Evolutionary conservation across 2,797 vertebrate species (phyloP).

Genomic region (Amazona ochrocephala): DNA sequence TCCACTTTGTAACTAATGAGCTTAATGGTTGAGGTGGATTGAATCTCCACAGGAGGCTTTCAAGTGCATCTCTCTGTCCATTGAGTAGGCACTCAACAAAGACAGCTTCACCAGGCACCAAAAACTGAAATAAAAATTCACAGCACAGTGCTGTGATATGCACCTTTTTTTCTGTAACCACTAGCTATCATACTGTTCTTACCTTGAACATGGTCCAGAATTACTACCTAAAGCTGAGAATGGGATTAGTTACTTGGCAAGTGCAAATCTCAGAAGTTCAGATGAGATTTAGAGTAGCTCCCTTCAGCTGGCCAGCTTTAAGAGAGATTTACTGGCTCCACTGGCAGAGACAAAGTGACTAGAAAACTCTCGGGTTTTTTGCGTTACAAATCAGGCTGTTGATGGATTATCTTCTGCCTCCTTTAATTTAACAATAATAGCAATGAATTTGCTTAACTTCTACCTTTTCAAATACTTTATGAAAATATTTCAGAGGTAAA

Average conservation of each 20-base stretch:
- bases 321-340: not conserved
- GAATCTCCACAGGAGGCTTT: not conserved
- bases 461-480: not conserved
- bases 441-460: not conserved
- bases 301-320: not conserved
- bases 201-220: not conserved
- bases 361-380: not conserved
- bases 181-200: not conserved
- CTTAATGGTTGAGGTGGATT: not conserved
- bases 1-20: not conserved
- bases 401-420: not conserved
- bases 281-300: slow-evolving; percentile 1
- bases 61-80: not conserved
- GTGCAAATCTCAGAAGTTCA: not conserved
- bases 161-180: not conserved
- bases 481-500: not conserved
- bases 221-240: not conserved
- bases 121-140: not conserved
- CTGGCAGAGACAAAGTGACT: not conserved
- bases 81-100: not conserved
- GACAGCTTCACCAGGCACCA: not conserved
- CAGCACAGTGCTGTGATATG: not conserved
- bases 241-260: slow-evolving; percentile 3
- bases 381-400: not conserved
- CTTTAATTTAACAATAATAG: not conserved